Conservation (phyloP, 2,113 vertebrate genomes). For the Ornithorhynchus anatinus region DNA sequence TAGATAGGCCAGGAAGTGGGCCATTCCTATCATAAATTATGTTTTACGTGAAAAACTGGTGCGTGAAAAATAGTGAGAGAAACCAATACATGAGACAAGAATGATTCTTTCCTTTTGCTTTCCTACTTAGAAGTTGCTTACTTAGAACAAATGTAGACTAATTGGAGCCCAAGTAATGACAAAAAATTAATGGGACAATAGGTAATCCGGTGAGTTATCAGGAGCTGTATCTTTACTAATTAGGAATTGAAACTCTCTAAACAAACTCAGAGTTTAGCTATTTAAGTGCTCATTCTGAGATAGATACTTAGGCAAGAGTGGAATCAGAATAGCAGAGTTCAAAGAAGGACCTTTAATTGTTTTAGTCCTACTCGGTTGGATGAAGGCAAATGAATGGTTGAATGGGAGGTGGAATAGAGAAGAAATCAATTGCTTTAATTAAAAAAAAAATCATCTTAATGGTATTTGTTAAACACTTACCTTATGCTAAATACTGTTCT, state of each 20-base stretch:
- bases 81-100: neutral
- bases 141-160: constrained; percentile 31
- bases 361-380: neutral
- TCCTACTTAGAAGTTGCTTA: neutral
- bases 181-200: constrained; percentile 9
- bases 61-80: neutral
- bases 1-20: neutral
- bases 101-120: neutral
- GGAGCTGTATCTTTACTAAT: neutral
- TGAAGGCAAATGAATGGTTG: neutral
- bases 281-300: neutral
- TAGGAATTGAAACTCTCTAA: neutral
- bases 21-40: neutral
- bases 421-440: neutral
- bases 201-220: neutral
- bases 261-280: neutral
- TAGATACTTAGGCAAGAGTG: neutral
- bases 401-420: neutral
- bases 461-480: too few species aligned
- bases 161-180: constrained; percentile 19
- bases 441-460: neutral
- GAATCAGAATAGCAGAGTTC: neutral
- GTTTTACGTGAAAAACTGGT: neutral
- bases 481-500: too few species aligned
- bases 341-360: neutral